Evolutionary conservation across 2,888 invertebrate species (phyloP), one percentile per base, ranked within the genome.

Genomic region (Agapostemon virescens): DNA sequence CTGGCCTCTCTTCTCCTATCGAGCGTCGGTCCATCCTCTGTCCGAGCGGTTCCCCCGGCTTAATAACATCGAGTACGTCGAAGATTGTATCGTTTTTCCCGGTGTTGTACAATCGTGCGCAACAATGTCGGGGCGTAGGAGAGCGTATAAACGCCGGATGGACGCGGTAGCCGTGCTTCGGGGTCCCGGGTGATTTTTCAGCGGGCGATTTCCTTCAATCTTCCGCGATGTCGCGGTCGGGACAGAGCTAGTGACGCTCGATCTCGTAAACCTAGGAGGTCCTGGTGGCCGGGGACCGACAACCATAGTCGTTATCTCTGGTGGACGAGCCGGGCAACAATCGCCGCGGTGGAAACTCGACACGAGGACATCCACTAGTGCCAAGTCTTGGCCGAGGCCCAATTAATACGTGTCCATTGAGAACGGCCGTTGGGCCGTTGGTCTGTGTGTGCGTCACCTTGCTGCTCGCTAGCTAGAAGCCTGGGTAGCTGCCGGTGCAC

Each of bases 341-440:
- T 90, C 89, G 89, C 89, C 86, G 79, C 86, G 89, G 89, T 90
- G 90, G 92, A 92, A 92, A 91, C 91, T 91, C 91, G 91, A 92
- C 91, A 90, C 91, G 91, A 89, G 88, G 89, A 91, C 91, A 92
- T 92, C 89, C 89, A 91, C 91, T 88, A 91, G 90, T 91, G 92
- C 92, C 92, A 92, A 87, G 86, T 86, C 88, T 79, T 77, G 88
- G 84, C 87, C 89, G 86, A 84, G 89, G 89, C 89, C 90, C 92
- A 91, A 92, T 92, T 92, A 92, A 92, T 92, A 91, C 90, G 90
- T 88, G 91, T 92, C 92, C 89, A 88, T 90, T 91, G 88, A 88
- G 89, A 90, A 88, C 87, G 86, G 30, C n/a, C 67, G 58, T 26
- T 88, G 88, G 69, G 81, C 86, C 30, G 87, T 74, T 20, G 78